These are phyloP conservation scores for Orthonevra nobilis DNA, from an alignment of 2,888 invertebrate species.

Conservation along the genomic window DNA sequence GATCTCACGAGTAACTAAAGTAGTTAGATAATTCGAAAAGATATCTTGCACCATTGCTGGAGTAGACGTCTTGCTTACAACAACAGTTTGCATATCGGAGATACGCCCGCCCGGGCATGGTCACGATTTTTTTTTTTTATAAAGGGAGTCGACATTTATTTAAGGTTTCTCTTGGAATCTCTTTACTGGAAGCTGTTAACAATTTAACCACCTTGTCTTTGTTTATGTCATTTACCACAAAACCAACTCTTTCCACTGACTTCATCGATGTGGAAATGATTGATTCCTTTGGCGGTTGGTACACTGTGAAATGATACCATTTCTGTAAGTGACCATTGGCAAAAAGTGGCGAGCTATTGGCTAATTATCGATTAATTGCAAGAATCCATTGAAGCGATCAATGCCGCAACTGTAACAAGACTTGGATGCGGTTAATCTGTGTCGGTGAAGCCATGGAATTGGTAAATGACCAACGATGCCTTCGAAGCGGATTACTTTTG, in stretches of 20 bases:
- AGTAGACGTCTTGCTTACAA: neutral
- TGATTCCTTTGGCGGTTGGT: constrained; percentile 17
- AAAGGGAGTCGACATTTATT: constrained; percentile 14
- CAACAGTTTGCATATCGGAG: constrained; percentile 14
- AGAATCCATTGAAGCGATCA: constrained; percentile 45
- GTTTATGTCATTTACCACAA: constrained; percentile 25
- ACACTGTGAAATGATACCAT: constrained; percentile 42
- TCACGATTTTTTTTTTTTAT: neutral
- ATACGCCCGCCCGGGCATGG: neutral
- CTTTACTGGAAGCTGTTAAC: neutral
- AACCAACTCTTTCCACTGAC: no score
- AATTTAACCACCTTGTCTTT: neutral
- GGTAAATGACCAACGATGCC: neutral
- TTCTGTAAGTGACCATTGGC: constrained; percentile 6
- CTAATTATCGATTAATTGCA: constrained; percentile 62
- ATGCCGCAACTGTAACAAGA: constrained; percentile 10
- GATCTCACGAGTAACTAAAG: constrained; percentile 55
- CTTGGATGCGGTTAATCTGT: constrained; percentile 17
- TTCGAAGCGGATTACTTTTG: constrained; percentile 10
- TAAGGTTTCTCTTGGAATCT: neutral
- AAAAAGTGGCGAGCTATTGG: constrained; percentile 15
- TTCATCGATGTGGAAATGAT: constrained; percentile 17
- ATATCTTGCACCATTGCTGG: constrained; percentile 41
- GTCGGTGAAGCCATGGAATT: constrained; percentile 16
- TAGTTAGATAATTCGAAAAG: constrained; percentile 57